These are phyloP conservation scores for Rhinogobio ventralis DNA, from an alignment of 2,797 vertebrate species.

Conservation along the genomic window DNA sequence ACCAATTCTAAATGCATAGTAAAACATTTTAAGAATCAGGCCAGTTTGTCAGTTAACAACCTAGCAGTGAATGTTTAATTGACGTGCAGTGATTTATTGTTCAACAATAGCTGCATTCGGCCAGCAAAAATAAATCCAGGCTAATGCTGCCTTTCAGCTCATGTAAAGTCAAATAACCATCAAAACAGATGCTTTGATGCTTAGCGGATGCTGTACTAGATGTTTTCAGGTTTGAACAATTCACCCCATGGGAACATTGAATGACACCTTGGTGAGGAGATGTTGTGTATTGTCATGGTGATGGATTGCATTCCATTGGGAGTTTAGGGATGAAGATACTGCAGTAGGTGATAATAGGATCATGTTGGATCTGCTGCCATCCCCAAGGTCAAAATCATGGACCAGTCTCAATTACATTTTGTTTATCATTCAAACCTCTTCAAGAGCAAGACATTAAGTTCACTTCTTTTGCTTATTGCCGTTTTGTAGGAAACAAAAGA, in stretches of 20 bases:
- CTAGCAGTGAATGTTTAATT: background rate
- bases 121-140: background rate
- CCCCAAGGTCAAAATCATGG: slow-evolving; percentile 11
- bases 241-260: background rate
- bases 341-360: slow-evolving; percentile 8
- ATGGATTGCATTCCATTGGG: slow-evolving; percentile 36
- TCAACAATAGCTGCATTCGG: background rate
- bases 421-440: background rate
- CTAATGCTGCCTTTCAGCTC: background rate
- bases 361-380: background rate
- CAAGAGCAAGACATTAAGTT: background rate
- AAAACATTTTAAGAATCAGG: background rate
- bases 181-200: background rate
- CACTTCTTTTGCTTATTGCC: background rate
- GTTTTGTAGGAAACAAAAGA: background rate
- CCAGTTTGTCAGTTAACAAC: background rate
- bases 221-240: slow-evolving; percentile 26
- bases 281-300: slow-evolving; percentile 49
- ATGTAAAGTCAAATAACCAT: background rate
- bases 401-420: background rate
- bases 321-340: slow-evolving; percentile 14
- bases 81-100: background rate
- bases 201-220: background rate
- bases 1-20: background rate
- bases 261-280: slow-evolving; percentile 10